phyloP scores from a whole-genome alignment of 2,113 vertebrate species.

The Phrynocephalus versicolor region DNA sequence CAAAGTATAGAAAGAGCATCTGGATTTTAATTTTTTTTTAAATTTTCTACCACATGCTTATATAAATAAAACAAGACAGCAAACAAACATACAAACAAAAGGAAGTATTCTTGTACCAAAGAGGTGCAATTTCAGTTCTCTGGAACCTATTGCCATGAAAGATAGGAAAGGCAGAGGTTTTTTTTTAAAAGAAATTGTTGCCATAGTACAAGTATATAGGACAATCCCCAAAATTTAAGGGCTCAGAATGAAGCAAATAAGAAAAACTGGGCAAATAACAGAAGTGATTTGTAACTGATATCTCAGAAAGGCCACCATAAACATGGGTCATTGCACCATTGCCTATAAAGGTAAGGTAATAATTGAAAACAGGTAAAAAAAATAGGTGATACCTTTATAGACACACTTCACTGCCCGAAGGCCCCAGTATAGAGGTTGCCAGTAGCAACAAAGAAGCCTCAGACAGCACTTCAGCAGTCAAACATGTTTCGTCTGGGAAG shows the following conservation, averaged over 20 bases:
- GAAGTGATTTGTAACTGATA: no score
- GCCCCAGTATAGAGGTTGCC: no score
- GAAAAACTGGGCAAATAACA: no score
- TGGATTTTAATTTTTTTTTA: conserved; percentile 40
- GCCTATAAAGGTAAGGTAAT: neutral
- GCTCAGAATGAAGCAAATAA: no score
- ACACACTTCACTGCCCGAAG: no score
- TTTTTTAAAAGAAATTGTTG: neutral
- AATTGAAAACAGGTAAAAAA: neutral
- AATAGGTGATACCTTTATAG: no score
- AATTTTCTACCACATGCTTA: conserved; percentile 11
- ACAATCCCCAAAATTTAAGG: neutral
- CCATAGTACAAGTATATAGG: no score
- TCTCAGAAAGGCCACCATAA: neutral
- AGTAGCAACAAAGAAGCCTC: no score
- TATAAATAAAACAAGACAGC: conserved; percentile 41
- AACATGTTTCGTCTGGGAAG: no score
- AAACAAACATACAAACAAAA: conserved; percentile 15
- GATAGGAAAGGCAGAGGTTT: neutral
- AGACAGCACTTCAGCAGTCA: neutral
- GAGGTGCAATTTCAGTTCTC: neutral
- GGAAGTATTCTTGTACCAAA: conserved; percentile 2
- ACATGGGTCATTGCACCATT: neutral
- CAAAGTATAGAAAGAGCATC: conserved; percentile 54
- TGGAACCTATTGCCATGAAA: neutral